Evolutionary conservation across 2,797 vertebrate genomes (phyloP), one percentile per base, ranked within the genome.

Genomic region (Vireo griseus): DNA sequence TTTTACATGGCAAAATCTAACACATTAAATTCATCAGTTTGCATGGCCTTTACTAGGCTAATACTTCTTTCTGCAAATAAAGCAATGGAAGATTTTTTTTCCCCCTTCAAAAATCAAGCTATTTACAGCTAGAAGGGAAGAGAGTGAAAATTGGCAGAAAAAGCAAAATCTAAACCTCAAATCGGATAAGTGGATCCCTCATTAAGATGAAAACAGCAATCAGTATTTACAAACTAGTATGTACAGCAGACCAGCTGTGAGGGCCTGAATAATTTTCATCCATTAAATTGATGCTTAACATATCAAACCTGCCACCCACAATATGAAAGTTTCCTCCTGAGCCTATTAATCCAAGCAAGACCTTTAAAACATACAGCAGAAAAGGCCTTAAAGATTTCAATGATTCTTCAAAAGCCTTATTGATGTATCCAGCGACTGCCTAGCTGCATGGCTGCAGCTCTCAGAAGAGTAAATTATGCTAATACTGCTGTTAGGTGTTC

Each of bases 131-230:
- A 71, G n/a, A 63, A 88, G 16, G 21, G 20, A 57, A 84, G 37
- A 55, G 40, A 58, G 22, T 40, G 37, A 78, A 94, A 93, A 82
- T 18, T 59, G 67, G 50, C 71, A 92, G 47, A 82, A 94, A 91
- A 85, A 82, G 25, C 63, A 92, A 86, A 95, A 80, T 10, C 10
- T 83, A 90, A 88, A 35, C 29, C 40, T 22, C 76, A 93, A 93
- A 93, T 88, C 7, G 0, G 58, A 1, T 68, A 90, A 88, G 72
- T 37, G 20, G 67, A 76, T 94, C 57, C 31, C 80, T 92, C 77
- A 57, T 92, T 90, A 88, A 45, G 83, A 86, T 42, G 80, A 92
- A 93, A 92, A 86, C 47, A 66, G 89, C 57, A 84, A 77, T 90
- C 57, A 74, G 52, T 59, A 92, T 77, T 61, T 88, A 67, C 69